phyloP scores from a whole-genome alignment of 2,113 vertebrate genomes.

The Zingel zingel region DNA sequence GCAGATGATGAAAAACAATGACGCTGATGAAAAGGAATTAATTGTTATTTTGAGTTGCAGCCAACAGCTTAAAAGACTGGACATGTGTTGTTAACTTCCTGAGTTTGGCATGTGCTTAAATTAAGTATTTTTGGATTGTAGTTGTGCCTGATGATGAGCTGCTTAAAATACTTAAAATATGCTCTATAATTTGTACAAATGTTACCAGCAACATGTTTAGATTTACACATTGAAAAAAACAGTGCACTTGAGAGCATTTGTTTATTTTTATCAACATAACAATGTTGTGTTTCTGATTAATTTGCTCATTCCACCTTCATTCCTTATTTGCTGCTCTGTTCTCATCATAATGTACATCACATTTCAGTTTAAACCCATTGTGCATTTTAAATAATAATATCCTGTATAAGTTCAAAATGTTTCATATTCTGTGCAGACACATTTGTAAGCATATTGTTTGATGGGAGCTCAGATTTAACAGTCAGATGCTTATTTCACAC shows the following conservation, averaged over 20 bases:
- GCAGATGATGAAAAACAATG: background rate
- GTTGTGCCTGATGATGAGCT: background rate
- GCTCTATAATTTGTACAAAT: background rate
- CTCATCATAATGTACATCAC: background rate
- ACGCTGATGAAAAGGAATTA: constrained; percentile 14
- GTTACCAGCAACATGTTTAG: background rate
- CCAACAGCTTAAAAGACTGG: background rate
- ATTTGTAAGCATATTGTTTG: background rate
- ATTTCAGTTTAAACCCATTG: background rate
- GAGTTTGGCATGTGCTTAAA: background rate
- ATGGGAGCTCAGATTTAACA: too few relatives aligned
- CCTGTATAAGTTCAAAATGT: background rate
- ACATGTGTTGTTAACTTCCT: constrained; percentile 17
- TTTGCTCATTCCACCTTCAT: background rate
- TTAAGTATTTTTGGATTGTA: background rate
- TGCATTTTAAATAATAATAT: background rate
- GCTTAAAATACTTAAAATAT: background rate
- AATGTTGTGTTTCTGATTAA: background rate
- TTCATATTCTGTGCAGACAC: background rate
- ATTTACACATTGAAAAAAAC: background rate
- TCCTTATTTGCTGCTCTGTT: background rate
- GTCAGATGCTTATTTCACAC: background rate
- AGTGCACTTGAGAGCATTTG: background rate
- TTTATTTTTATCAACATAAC: background rate
- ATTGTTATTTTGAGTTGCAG: constrained; percentile 1